Evolutionary conservation across 2,888 invertebrate genomes (phyloP).

Genomic region (Strigamia maritima): DNA sequence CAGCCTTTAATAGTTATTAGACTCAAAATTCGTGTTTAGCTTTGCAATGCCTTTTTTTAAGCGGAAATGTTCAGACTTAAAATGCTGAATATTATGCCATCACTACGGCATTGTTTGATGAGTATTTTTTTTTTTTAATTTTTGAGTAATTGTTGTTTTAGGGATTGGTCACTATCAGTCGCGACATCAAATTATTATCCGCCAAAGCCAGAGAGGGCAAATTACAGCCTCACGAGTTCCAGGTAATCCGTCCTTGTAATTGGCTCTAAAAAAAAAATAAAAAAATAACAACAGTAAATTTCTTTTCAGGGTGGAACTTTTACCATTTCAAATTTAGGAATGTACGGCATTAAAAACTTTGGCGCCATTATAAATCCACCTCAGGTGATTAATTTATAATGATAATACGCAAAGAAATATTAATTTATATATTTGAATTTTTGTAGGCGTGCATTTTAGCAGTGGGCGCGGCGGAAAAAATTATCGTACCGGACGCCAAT

Average conservation of each 20-base stretch:
- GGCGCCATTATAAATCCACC: slow-evolving; percentile 95
- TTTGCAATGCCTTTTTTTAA: no score
- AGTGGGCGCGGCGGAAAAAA: slow-evolving; percentile 74
- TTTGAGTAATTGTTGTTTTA: slow-evolving; percentile 45
- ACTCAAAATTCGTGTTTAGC: no score
- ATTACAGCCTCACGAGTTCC: slow-evolving; percentile 89
- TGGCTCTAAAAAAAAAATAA: no score
- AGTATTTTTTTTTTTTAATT: no score
- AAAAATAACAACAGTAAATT: no score
- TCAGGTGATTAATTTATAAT: slow-evolving; percentile 61
- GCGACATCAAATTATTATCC: slow-evolving; percentile 74
- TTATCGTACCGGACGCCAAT: slow-evolving; percentile 69
- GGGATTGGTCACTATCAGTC: slow-evolving; percentile 79
- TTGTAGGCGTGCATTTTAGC: slow-evolving; percentile 78
- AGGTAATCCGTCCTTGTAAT: no score
- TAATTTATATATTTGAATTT: no score
- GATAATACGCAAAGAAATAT: no score
- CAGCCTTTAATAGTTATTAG: no score
- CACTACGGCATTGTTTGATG: no score
- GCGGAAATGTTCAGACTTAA: no score
- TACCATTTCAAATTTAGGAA: slow-evolving; percentile 90
- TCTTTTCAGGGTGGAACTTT: slow-evolving; percentile 77
- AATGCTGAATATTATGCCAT: no score
- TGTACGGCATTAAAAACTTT: slow-evolving; percentile 87
- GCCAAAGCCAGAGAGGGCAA: slow-evolving; percentile 82